phyloP scores from a whole-genome alignment of 30 jellyfish, hydroid and myxozoan species.

The Turritopsis rubra region DNA sequence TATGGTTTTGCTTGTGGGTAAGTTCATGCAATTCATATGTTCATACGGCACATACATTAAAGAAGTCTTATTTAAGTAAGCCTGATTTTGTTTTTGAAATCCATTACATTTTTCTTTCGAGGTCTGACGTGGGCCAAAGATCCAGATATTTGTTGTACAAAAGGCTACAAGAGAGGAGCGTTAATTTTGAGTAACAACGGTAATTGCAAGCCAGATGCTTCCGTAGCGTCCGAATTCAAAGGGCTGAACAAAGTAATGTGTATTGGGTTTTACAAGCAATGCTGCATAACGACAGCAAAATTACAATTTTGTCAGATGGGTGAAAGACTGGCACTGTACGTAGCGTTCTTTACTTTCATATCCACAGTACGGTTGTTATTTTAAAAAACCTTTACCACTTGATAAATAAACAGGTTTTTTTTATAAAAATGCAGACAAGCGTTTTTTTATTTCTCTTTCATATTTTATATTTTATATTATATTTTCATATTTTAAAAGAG shows the following conservation, averaged over 20 bases:
- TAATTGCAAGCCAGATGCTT: not conserved
- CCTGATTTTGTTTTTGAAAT: no score
- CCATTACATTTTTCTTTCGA: not conserved
- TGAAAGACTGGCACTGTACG: slow-evolving; percentile 27
- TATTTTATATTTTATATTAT: no score
- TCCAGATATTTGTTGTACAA: slow-evolving; percentile 20
- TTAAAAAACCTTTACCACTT: no score
- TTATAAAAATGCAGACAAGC: no score
- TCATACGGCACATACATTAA: no score
- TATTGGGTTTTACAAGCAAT: slow-evolving; percentile 27
- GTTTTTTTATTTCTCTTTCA: no score
- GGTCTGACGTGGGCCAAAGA: not conserved
- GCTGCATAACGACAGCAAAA: slow-evolving; percentile 24
- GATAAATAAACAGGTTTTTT: no score
- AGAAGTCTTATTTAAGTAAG: no score
- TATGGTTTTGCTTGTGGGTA: not conserved
- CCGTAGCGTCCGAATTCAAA: slow-evolving; percentile 1
- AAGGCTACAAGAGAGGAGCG: slow-evolving; percentile 27
- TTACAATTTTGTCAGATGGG: slow-evolving; percentile 34
- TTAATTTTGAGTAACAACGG: not conserved
- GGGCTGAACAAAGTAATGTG: slow-evolving; percentile 2
- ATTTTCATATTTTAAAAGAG: not conserved
- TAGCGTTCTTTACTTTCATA: not conserved
- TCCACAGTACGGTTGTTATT: no score
- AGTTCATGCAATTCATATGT: no score